Conservation (phyloP, 92 coral and sea anemone genomes). For the Bergia sp. region DNA sequence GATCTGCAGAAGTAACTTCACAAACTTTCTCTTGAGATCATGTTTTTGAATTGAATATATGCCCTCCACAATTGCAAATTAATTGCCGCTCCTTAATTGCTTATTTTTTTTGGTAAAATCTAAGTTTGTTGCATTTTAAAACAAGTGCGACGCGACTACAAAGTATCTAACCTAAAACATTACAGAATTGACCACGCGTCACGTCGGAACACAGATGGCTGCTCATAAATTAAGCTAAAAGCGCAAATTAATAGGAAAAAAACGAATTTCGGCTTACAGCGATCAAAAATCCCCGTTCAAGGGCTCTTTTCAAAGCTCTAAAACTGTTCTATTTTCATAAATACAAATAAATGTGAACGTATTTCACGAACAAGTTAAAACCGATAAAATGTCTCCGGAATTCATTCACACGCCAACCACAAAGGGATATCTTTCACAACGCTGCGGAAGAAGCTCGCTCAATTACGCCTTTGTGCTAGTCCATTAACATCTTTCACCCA, state of each 20-base stretch:
- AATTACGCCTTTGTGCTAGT: not conserved
- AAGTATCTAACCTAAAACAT: constrained; percentile 1
- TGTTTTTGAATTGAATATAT: too few relatives aligned
- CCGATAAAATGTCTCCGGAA: not conserved
- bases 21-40: too few relatives aligned
- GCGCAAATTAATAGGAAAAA: not conserved
- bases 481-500: not conserved
- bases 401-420: constrained; percentile 22
- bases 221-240: constrained; percentile 20
- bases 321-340: not conserved
- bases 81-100: too few relatives aligned
- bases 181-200: constrained; percentile 19
- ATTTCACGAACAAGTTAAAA: not conserved
- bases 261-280: not conserved
- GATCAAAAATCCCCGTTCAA: not conserved
- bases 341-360: not conserved
- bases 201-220: constrained; percentile 15
- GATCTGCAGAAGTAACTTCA: too few relatives aligned
- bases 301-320: not conserved
- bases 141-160: constrained; percentile 21
- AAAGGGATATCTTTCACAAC: constrained; percentile 14
- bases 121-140: constrained; percentile 11
- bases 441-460: not conserved
- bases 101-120: too few relatives aligned
- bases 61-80: too few relatives aligned